Percentiles rank a stretch among this genome's conserved stretches.
Evolutionary conservation across 2,113 vertebrate species (phyloP).

Genomic region (Hypomesus transpacificus): DNA sequence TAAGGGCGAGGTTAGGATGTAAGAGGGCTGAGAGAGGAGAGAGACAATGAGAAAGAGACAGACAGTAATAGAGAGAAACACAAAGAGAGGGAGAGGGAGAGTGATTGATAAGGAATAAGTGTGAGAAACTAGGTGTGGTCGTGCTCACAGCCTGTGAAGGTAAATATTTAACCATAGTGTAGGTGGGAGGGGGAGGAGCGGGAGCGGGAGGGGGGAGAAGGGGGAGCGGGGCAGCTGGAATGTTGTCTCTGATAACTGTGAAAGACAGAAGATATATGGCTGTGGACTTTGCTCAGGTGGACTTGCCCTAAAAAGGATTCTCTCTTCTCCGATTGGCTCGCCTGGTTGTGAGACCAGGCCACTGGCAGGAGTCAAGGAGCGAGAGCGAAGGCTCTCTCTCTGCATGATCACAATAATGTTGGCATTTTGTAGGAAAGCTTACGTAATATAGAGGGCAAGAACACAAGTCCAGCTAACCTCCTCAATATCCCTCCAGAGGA

Average conservation of each 20-base stretch:
- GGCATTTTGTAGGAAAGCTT: slow-evolving; percentile 2
- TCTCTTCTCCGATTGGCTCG: background rate
- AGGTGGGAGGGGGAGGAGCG: background rate
- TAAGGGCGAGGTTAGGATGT: slow-evolving; percentile 8
- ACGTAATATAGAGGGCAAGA: slow-evolving; percentile 45
- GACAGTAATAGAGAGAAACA: background rate
- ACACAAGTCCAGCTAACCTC: slow-evolving; percentile 64
- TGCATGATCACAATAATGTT: too few relatives aligned
- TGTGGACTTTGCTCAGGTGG: slow-evolving; percentile 13
- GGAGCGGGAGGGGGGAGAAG: background rate
- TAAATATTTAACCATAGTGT: slow-evolving; percentile 19
- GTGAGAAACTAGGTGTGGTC: background rate
- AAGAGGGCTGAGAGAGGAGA: background rate
- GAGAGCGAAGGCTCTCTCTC: too few relatives aligned
- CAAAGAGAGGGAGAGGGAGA: background rate
- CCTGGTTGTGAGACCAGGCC: background rate
- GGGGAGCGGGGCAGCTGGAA: slow-evolving; percentile 37
- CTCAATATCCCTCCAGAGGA: slow-evolving; percentile 73
- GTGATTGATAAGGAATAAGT: background rate
- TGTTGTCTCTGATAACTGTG: slow-evolving; percentile 20
- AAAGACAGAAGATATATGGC: slow-evolving; percentile 18
- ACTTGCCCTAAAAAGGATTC: background rate
- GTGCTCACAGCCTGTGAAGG: background rate
- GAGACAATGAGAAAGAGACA: background rate
- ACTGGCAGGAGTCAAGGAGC: too few relatives aligned